A percentile compares a stretch with the other conserved stretches of the same genome.
phyloP scores from a whole-genome alignment of 2,113 vertebrate species.

The Menidia beryllina region DNA sequence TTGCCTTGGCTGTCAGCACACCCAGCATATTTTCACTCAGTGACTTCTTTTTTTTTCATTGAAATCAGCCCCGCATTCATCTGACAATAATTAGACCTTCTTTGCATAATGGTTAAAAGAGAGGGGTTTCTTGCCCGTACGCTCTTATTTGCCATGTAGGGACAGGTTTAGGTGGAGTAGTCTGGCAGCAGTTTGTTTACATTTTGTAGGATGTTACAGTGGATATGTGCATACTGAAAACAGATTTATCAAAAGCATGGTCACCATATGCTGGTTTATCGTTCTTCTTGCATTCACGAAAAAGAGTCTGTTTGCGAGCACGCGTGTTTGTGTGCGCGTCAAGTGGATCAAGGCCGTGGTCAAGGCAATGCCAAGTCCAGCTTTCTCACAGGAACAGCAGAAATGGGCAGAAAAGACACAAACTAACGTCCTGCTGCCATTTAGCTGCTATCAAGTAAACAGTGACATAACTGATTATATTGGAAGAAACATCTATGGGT shows the following conservation, averaged over 20 bases:
- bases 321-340: conserved; percentile 38
- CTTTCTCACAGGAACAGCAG: conserved; percentile 42
- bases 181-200: conserved; percentile 11
- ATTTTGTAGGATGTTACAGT: conserved; percentile 4
- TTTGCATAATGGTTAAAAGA: conserved; percentile 48
- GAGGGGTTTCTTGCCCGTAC: conserved; percentile 37
- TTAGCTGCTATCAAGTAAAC: background rate
- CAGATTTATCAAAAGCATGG: conserved; percentile 2
- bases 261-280: conserved; percentile 14
- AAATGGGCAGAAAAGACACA: conserved; percentile 4
- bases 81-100: conserved; percentile 60
- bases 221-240: background rate
- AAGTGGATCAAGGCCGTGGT: conserved; percentile 56
- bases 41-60: conserved; percentile 60
- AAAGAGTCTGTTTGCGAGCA: conserved; percentile 1
- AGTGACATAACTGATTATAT: background rate
- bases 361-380: conserved; percentile 42
- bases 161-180: conserved; percentile 20
- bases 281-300: conserved; percentile 8
- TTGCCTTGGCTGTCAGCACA: conserved; percentile 34
- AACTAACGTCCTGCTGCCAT: background rate
- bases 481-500: background rate
- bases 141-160: conserved; percentile 25
- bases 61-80: conserved; percentile 61
- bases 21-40: conserved; percentile 47